Evolutionary conservation across 2,888 invertebrate species (phyloP), one percentile per base, ranked within the genome.

Genomic region (Acholoe squamosa): DNA sequence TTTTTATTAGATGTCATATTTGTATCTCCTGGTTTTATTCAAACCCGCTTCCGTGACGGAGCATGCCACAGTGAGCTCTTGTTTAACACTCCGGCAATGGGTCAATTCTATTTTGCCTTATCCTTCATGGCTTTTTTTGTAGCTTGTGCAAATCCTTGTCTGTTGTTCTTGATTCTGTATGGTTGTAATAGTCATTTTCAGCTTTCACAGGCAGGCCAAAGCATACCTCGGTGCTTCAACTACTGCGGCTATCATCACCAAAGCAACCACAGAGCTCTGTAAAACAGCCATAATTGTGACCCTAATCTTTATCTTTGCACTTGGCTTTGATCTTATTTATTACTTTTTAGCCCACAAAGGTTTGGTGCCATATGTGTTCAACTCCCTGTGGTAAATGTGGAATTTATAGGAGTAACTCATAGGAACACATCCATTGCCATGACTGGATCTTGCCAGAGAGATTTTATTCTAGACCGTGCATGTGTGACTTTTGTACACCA

Each of bases 211-310:
- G 28, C 71, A 76, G 19, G 80, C 80, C 16, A 80, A 33, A 16
- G 0, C 33, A 5, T 34, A 80, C n/a, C 22, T 80, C 0, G 80
- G 80, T 3, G 80, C 80, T 5, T 80, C 71, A 19, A 34, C 34
- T 19, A 54, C 33, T 19, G 25, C 90, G 19, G 0, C 22, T n/a
- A 34, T 90, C 34, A 90, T 84, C 10, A 28, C 54, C 77, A 76
- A 77, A 12, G 91, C 91, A 0, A 61, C 54, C 0, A 31, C 28
- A 5, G 80, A 91, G 61, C 43, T 91, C 33, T 77, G 88, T 1
- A 90, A 90, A 89, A 90, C 80, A 10, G 90, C 91, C 67, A 43
- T 91, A 34, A 54, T 91, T 5, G 88, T 90, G 19, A 91, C 90
- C 14, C 19, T 88, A 0, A 88, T 91, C 31, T 91, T 91, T 28